These are phyloP conservation scores for Muscicapa comitata DNA, from an alignment of 2,797 vertebrate species.

Conservation along the genomic window DNA sequence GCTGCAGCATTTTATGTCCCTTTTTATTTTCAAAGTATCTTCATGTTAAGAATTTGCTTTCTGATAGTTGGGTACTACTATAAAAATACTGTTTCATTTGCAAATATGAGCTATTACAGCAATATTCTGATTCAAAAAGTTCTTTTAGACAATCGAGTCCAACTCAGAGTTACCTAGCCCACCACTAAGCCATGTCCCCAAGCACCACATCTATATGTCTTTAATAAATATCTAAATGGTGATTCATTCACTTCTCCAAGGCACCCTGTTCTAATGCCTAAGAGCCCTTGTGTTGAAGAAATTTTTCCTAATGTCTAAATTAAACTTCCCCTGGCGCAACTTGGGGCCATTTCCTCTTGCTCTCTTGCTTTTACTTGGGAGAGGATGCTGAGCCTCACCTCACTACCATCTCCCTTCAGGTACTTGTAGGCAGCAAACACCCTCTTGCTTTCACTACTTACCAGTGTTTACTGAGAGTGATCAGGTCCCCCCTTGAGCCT, in stretches of 20 bases:
- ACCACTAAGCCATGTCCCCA: neutral
- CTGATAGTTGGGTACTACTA: neutral
- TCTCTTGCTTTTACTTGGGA: neutral
- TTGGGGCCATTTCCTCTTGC: neutral
- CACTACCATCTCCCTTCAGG: neutral
- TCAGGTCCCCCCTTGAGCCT: neutral
- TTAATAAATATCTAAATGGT: neutral
- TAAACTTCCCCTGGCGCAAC: neutral
- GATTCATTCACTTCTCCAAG: no score
- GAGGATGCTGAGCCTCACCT: neutral
- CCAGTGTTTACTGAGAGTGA: neutral
- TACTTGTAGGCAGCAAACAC: fast-evolving
- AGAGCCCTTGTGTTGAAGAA: neutral
- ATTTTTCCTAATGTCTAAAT: neutral
- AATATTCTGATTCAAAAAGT: neutral
- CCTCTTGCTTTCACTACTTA: neutral
- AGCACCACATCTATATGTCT: neutral
- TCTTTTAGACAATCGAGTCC: neutral
- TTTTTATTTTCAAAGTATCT: neutral
- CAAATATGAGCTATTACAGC: neutral
- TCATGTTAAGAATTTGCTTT: neutral
- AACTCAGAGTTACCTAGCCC: neutral
- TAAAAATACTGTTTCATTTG: neutral
- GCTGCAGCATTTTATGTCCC: neutral
- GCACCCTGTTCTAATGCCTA: neutral